Base-by-base conservation (phyloP, 2,888 invertebrate species). In the Lithophane ornitopus region DNA sequence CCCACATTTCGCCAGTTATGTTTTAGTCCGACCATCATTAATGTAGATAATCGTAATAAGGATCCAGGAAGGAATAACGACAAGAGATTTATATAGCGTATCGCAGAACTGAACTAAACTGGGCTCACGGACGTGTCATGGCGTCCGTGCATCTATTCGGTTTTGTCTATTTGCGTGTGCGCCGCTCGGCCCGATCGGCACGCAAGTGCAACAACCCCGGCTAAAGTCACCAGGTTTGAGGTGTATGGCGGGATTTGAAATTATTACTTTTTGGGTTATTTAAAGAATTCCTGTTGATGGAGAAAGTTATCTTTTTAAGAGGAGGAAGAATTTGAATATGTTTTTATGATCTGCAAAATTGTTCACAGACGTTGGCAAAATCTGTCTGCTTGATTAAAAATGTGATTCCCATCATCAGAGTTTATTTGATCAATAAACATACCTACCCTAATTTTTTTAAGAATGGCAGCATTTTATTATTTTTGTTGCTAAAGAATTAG, bases 171-270 rank as follows among this genome's bases (percentile, higher is more conserved):
- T 90, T 89, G 85, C 80, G 88, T 74, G 77, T 71, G 71, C 77
- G 80, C 39, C 41, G 76, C 63, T 26, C 65, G 74, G 74, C 80
- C n/a, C 78, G 78, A 63, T 63, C 66, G 77, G 71, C 67, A 69
- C 69, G 80, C 61, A 78, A 85, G 88, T 87, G 87, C 88, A 86
- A 81, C 84, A 88, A 88, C 87, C 88, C 84, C 88, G 80, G n/a
- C 39, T 70, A 44, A 54, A 58, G 79, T 81, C 69, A 11, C 85
- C 86, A 84, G 54, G 39, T 69, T 74, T 69, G 19, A 19, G 14
- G 54, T 69, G 28, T 4, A 22, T 56, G 68, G 16, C 39, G 34
- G 80, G 80, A 81, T 70, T 70, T 26, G 0, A 41, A 8, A n/a
- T 62, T 22, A 26, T n/a, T 16, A 14, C 22, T 52, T n/a, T 39